Evolutionary conservation across 2,888 invertebrate genomes (phyloP).

Genomic region (Hecatera dysodea): DNA sequence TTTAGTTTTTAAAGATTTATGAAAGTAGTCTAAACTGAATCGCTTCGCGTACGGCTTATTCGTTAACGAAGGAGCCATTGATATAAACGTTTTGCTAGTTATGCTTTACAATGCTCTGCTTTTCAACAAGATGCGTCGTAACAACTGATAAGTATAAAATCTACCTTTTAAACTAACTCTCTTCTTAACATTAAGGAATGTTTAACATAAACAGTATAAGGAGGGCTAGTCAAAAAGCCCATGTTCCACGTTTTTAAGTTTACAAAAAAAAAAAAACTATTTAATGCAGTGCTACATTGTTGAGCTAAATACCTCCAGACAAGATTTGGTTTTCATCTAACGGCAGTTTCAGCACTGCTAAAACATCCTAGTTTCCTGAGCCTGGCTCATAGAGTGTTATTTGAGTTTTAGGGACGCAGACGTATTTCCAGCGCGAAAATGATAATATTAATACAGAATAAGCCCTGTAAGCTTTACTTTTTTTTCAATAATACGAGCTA

Average conservation of each 20-base stretch:
- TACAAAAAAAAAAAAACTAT: background rate
- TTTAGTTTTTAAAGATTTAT: constrained; percentile 6
- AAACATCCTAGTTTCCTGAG: background rate
- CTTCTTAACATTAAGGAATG: constrained; percentile 27
- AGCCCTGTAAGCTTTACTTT: background rate
- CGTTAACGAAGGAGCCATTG: constrained; percentile 28
- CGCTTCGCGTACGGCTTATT: constrained; percentile 16
- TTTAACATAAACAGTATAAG: background rate
- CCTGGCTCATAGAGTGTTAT: background rate
- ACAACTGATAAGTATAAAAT: constrained; percentile 22
- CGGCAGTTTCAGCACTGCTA: background rate
- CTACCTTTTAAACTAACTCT: constrained; percentile 30
- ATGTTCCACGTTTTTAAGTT: background rate
- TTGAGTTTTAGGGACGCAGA: background rate
- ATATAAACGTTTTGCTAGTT: background rate
- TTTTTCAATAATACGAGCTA: background rate
- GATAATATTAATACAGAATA: background rate
- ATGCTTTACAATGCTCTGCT: background rate
- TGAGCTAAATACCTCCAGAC: background rate
- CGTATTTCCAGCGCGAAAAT: background rate
- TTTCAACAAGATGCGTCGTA: background rate
- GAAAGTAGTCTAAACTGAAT: background rate
- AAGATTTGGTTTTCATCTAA: background rate
- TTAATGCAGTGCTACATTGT: background rate
- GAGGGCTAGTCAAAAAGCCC: background rate